phyloP scores from a whole-genome alignment of 2,888 invertebrate species.

The Dichetophora obliterata region DNA sequence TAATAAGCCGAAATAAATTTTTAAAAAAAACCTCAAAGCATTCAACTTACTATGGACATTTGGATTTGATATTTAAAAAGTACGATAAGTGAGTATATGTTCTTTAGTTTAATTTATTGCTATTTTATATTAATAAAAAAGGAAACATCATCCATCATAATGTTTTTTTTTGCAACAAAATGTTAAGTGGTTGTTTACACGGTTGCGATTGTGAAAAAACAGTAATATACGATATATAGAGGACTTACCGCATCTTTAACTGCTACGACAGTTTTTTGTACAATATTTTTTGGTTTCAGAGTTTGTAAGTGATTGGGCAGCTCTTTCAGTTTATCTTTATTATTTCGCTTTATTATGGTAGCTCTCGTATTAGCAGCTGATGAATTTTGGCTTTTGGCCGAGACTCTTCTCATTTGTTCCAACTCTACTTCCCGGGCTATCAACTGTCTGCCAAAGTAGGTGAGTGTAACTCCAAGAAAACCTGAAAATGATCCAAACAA shows the following conservation, averaged over 20 bases:
- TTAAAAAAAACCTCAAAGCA: too few species aligned
- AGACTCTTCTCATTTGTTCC: constrained; percentile 78
- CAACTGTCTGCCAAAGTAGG: constrained; percentile 82
- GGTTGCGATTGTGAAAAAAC: not conserved
- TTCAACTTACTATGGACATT: too few species aligned
- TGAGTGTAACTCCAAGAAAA: constrained; percentile 68
- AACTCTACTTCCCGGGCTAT: constrained; percentile 86
- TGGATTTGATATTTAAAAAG: too few species aligned
- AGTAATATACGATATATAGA: constrained; percentile 14
- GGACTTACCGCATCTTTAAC: constrained; percentile 58
- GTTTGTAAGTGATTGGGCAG: constrained; percentile 81
- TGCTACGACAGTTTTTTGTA: constrained; percentile 53
- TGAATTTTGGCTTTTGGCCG: constrained; percentile 56
- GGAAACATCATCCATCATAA: too few species aligned
- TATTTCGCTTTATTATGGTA: not conserved
- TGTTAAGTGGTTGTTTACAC: too few species aligned
- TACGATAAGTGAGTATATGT: too few species aligned
- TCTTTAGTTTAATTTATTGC: not conserved
- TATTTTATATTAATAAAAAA: not conserved
- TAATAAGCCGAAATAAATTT: too few species aligned
- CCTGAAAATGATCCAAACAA: constrained; percentile 50
- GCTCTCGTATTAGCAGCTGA: constrained; percentile 40
- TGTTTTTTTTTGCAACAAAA: too few species aligned
- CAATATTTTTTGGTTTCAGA: constrained; percentile 74
- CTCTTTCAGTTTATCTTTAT: constrained; percentile 41